phyloP scores from a whole-genome alignment of 2,888 invertebrate genomes.

The Drosophila nr. perissopoda region DNA sequence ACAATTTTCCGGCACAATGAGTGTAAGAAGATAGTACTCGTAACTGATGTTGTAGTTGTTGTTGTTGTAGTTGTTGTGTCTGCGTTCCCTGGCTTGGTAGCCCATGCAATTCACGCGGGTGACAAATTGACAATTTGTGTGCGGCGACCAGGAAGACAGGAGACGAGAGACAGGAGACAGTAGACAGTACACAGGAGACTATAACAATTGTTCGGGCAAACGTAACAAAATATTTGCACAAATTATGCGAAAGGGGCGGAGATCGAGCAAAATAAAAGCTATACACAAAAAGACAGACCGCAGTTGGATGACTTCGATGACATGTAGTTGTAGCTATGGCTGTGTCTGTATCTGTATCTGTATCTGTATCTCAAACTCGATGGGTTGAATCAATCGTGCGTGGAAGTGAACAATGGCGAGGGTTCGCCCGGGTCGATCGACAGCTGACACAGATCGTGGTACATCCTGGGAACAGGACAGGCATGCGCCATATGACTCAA shows the following conservation, averaged over 20 bases:
- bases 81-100: conserved; percentile 16
- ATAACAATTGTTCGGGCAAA: conserved; percentile 24
- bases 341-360: background rate
- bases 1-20: conserved; percentile 61
- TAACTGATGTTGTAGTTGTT: conserved; percentile 13
- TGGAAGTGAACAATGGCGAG: conserved; percentile 32
- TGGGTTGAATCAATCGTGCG: conserved; percentile 50
- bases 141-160: conserved; percentile 17
- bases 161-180: conserved; percentile 13
- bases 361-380: conserved; percentile 5
- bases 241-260: conserved; percentile 18
- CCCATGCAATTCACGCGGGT: conserved; percentile 52
- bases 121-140: conserved; percentile 68
- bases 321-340: background rate
- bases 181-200: background rate
- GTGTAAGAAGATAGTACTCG: conserved; percentile 39
- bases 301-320: conserved; percentile 32
- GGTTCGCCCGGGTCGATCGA: conserved; percentile 33
- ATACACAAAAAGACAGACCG: conserved; percentile 10
- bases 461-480: conserved; percentile 25
- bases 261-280: conserved; percentile 19
- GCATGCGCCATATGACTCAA: conserved; percentile 64
- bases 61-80: background rate
- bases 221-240: conserved; percentile 51
- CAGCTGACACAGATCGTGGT: conserved; percentile 49